These are phyloP conservation scores for Leucopsar rothschildi DNA, from an alignment of 2,113 vertebrate genomes.

Conservation along the genomic window DNA sequence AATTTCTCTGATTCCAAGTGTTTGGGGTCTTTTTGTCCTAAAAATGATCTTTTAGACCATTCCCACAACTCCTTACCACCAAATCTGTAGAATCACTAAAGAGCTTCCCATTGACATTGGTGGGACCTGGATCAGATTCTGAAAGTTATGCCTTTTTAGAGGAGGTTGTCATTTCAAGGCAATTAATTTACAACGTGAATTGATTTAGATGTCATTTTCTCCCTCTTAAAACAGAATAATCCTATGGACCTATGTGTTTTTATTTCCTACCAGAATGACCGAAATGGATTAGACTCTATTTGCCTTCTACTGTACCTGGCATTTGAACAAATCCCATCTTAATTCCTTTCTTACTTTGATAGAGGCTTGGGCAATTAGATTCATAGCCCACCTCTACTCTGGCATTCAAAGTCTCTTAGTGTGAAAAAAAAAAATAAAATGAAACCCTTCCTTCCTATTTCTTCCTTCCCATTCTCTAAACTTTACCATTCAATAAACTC, in stretches of 20 bases:
- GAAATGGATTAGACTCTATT: not conserved
- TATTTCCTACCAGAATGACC: slow-evolving; percentile 1
- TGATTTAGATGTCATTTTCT: not conserved
- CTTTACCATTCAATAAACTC: not conserved
- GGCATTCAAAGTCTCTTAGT: slow-evolving; percentile 14
- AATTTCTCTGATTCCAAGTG: not conserved
- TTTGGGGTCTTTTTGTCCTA: not conserved
- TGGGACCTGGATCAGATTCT: not conserved
- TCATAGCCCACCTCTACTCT: not conserved
- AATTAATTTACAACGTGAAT: not conserved
- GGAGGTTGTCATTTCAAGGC: not conserved
- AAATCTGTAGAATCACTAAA: not conserved
- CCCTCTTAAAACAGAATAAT: not conserved
- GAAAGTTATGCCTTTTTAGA: not conserved
- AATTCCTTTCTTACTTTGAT: slow-evolving; percentile 3
- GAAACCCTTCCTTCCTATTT: not conserved
- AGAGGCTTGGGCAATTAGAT: slow-evolving; percentile 32
- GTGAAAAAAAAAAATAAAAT: not conserved
- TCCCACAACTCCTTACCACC: not conserved
- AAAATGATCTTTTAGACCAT: not conserved
- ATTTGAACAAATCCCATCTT: slow-evolving; percentile 47
- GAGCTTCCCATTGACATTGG: not conserved
- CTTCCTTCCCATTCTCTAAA: not conserved
- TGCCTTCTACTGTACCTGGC: not conserved
- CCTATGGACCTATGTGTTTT: not conserved